A percentile compares a stretch with the other conserved stretches of the same genome.
These are phyloP conservation scores for Choloepus didactylus DNA, from an alignment of 2,797 vertebrate genomes.

Conservation along the genomic window DNA sequence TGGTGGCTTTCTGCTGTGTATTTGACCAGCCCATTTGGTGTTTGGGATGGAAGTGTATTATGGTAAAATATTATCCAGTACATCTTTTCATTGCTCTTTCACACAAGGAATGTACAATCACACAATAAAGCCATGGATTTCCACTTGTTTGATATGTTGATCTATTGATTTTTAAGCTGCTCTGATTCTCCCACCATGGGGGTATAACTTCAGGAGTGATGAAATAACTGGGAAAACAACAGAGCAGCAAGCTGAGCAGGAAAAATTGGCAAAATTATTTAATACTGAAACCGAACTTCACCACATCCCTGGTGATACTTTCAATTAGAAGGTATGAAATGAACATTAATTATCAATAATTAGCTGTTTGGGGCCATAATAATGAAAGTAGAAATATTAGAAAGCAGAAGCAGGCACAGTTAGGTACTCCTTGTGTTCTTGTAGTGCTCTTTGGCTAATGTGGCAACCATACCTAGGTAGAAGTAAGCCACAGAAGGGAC, in stretches of 20 bases:
- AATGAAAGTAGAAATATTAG: slow-evolving; percentile 71
- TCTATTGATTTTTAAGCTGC: slow-evolving; percentile 56
- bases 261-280: slow-evolving; percentile 84
- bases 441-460: slow-evolving; percentile 39
- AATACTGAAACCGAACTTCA: slow-evolving; percentile 74
- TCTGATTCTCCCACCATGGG: slow-evolving; percentile 29
- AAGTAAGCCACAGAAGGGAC: background rate
- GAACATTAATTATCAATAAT: slow-evolving; percentile 84
- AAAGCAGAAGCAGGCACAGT: slow-evolving; percentile 41
- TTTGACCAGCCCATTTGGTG: background rate
- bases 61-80: background rate
- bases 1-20: background rate
- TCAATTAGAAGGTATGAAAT: slow-evolving; percentile 82
- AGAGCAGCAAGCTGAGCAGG: slow-evolving; percentile 80
- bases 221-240: slow-evolving; percentile 84
- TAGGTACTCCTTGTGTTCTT: background rate
- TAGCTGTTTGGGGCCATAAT: slow-evolving; percentile 69
- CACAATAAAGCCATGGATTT: background rate
- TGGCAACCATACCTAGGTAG: background rate
- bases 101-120: background rate
- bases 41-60: background rate
- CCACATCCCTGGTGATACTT: slow-evolving; percentile 77
- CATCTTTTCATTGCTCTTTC: background rate
- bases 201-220: slow-evolving; percentile 70
- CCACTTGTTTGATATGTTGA: slow-evolving; percentile 28